Base-by-base conservation (phyloP, 2,113 vertebrate genomes). In the Haliaeetus leucogaster region DNA sequence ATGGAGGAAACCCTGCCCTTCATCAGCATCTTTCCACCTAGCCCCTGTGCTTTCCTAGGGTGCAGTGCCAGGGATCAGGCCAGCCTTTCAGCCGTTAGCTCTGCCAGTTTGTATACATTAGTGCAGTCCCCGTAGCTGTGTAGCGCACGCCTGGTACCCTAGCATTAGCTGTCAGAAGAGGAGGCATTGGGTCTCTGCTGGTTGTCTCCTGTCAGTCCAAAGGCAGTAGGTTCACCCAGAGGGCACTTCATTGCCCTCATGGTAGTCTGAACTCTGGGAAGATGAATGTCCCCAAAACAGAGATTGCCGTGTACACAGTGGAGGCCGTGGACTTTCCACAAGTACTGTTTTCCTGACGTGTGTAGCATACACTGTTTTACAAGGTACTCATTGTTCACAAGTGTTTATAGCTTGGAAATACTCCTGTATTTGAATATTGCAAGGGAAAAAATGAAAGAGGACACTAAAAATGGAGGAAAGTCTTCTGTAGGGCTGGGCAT, bases 121-220 rank as follows among this genome's bases (percentile, higher is more conserved):
- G 36, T 8, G 38, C 1, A 1, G 52, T 72, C 26, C 20, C 58
- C 1, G 0, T 13, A 26, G 23, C 47, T 73, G 16, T 2, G 0
- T 16, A 13, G 47, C 2, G 16, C 27, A 25, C 10, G 0, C 36
- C 7, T 38, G 66, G 36, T 45, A 27, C 38, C 61, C 27, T 12
- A 32, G 26, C 59, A 6, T 15, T 25, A 17, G n/a, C 29, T 9
- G 0, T 45, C 34, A 52, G 65, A 45, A 59, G 63, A 70, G 78
- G 42, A 77, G 43, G 32, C 30, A 6, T 2, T 2, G 2, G 12
- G 53, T 61, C n/a, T 43, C 47, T 1, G 2, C 59, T n/a, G 55
- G 13, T 16, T 52, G 48, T 26, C 27, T 30, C 56, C 58, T 34
- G 21, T 13, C 26, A 12, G 40, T 20, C 40, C 45, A 15, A 34